Base-by-base conservation (phyloP, 2,113 vertebrate species). In the Haplochromis vanheusdeni region DNA sequence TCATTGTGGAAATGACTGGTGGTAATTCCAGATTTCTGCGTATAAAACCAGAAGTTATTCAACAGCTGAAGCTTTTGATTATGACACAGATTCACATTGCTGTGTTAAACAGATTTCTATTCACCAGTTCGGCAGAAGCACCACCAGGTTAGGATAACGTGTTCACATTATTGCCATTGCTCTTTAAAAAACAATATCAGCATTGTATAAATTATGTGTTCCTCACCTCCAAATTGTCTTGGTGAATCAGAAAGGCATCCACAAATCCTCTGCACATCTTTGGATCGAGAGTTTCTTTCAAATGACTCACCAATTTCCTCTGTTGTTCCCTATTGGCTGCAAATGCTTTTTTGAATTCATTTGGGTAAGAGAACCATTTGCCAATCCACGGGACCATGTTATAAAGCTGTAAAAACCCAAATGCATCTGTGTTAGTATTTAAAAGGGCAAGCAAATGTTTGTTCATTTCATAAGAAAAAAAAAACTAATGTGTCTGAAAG, bases 261-360 rank as follows among this genome's bases (percentile, higher is more conserved):
- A 92, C 87, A 2, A 88, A 81, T 3, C 92, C 84, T 87, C 92
- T 56, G 86, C 91, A 84, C 86, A 55, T 88, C 13, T 89, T 28
- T 19, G 87, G 86, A 37, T 91, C 77, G 21, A 92, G 80, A 4
- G 80, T 93, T 51, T 91, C 84, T 19, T 81, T 88, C 31, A 91
- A 35, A 23, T 7, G 23, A 6, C 55, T 68, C 16, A 87, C 80
- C 3, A 89, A 21, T 19, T 28, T 2, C 1, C 19, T 2, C 28
- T 86, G 87, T 9, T 88, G 85, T 7, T 88, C 16, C 3, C 2
- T 70, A 3, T 14, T 87, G 19, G n/a, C 26, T 1, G 2, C 2
- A 4, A 1, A 1, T 7, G 40, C 3, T 7, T 4, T 75, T 0
- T 11, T 3, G 1, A 80, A 3, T n/a, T 82, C 35, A 26, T 55